phyloP scores from a whole-genome alignment of 2,113 vertebrate species.

The Dipodomys merriami region DNA sequence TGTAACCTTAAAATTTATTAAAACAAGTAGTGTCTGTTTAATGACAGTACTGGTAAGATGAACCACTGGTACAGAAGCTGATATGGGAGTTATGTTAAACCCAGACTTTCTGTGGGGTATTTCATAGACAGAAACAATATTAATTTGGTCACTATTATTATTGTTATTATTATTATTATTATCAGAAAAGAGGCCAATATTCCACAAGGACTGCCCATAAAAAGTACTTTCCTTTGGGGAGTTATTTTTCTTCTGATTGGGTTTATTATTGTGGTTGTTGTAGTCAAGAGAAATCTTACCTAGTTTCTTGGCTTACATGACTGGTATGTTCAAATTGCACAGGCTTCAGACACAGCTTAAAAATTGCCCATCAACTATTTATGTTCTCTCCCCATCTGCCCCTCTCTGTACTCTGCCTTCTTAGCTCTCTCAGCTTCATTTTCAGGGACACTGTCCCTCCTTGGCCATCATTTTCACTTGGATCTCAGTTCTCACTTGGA shows the following conservation, averaged over 20 bases:
- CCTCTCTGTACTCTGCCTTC: too few relatives aligned
- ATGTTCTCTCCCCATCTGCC: not conserved
- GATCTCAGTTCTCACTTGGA: not conserved
- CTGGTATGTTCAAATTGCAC: not conserved
- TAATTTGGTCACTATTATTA: not conserved
- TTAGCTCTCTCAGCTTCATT: not conserved
- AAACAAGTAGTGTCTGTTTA: not conserved
- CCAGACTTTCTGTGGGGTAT: not conserved
- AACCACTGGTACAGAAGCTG: not conserved
- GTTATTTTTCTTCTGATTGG: constrained; percentile 37
- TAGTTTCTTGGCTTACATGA: not conserved
- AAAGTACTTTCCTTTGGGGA: not conserved
- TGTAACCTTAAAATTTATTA: not conserved
- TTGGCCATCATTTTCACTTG: not conserved
- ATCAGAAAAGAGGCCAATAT: not conserved
- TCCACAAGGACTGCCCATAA: not conserved
- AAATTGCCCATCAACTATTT: not conserved
- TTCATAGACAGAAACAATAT: not conserved
- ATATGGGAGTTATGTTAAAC: not conserved
- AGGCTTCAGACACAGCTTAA: not conserved
- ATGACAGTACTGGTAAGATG: not conserved
- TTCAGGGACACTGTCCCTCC: not conserved
- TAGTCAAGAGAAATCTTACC: not conserved
- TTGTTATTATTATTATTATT: too few relatives aligned
- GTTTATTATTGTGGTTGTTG: not conserved